Percentiles rank a stretch among this genome's conserved stretches.
phyloP scores from a whole-genome alignment of 2,888 invertebrate species.

The Myathropa florea region DNA sequence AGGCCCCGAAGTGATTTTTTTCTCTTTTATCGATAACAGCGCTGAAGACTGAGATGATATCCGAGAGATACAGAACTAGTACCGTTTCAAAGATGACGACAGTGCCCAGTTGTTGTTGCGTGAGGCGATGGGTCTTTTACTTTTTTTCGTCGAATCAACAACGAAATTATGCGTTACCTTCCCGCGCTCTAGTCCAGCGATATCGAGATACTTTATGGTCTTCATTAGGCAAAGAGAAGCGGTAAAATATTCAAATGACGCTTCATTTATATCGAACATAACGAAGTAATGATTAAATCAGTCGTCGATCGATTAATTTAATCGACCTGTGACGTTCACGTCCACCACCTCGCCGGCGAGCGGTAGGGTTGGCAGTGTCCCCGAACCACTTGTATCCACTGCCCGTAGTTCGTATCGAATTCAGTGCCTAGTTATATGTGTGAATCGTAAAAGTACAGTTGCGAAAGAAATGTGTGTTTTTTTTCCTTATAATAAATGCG shows the following conservation, averaged over 20 bases:
- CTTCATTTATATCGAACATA: slow-evolving; percentile 60
- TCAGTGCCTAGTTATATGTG: not conserved
- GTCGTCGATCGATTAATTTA: slow-evolving; percentile 66
- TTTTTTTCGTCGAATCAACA: not conserved
- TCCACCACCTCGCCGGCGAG: not conserved
- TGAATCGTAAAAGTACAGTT: slow-evolving; percentile 50
- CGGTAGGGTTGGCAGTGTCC: slow-evolving; percentile 10
- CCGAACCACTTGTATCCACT: not conserved
- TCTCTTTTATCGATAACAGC: slow-evolving; percentile 40
- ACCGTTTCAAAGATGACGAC: not conserved
- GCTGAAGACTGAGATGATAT: not conserved
- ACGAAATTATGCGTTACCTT: not conserved
- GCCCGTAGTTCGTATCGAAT: not conserved
- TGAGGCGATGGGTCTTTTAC: not conserved
- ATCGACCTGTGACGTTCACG: slow-evolving; percentile 28
- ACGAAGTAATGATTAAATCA: slow-evolving; percentile 67
- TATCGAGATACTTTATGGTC: slow-evolving; percentile 61
- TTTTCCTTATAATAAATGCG: slow-evolving; percentile 40
- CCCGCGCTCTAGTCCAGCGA: not conserved
- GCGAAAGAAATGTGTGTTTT: slow-evolving; percentile 35
- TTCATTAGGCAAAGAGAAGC: slow-evolving; percentile 63
- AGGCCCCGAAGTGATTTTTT: slow-evolving; percentile 20
- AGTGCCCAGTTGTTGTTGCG: not conserved
- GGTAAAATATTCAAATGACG: slow-evolving; percentile 65
- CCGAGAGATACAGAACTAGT: slow-evolving; percentile 1